These are phyloP conservation scores for Upupa epops DNA, from an alignment of 2,113 vertebrate species.

Conservation along the genomic window DNA sequence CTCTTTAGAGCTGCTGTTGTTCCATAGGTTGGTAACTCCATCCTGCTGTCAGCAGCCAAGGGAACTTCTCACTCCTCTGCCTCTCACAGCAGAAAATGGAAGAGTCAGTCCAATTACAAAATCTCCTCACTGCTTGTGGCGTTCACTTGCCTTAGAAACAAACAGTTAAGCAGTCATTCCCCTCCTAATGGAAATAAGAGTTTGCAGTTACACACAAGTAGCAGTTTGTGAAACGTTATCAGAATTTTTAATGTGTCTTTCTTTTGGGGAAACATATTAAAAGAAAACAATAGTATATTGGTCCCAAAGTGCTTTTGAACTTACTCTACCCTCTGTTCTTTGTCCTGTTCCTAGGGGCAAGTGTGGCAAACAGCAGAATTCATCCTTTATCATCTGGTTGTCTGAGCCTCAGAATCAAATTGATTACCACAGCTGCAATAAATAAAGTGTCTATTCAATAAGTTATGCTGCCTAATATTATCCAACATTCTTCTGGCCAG, in stretches of 20 bases:
- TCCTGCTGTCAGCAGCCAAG: not conserved
- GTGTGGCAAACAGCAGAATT: slow-evolving; percentile 18
- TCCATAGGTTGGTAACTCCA: not conserved
- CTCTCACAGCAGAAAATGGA: not conserved
- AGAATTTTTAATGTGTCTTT: slow-evolving; percentile 26
- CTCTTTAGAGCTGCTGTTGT: not conserved
- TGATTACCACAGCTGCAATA: slow-evolving; percentile 71
- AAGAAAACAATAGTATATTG: slow-evolving; percentile 48
- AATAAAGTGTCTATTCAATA: slow-evolving; percentile 71
- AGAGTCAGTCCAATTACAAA: not conserved
- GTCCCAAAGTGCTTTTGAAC: slow-evolving; percentile 17
- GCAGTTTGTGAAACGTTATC: slow-evolving; percentile 13
- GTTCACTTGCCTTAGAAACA: not conserved
- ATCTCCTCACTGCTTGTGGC: not conserved
- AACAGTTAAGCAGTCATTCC: not conserved
- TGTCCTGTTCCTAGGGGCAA: slow-evolving; percentile 30
- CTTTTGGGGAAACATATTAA: slow-evolving; percentile 24
- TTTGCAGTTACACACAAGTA: slow-evolving; percentile 11
- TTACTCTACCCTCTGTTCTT: slow-evolving; percentile 19
- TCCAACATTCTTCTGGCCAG: slow-evolving; percentile 68
- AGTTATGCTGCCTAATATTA: slow-evolving; percentile 67
- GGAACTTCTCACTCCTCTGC: not conserved
- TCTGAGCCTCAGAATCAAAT: slow-evolving; percentile 59
- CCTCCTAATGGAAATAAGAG: slow-evolving; percentile 1
- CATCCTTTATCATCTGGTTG: slow-evolving; percentile 59